Conservation (phyloP, 2,888 invertebrate genomes). For the Thumatha senex region DNA sequence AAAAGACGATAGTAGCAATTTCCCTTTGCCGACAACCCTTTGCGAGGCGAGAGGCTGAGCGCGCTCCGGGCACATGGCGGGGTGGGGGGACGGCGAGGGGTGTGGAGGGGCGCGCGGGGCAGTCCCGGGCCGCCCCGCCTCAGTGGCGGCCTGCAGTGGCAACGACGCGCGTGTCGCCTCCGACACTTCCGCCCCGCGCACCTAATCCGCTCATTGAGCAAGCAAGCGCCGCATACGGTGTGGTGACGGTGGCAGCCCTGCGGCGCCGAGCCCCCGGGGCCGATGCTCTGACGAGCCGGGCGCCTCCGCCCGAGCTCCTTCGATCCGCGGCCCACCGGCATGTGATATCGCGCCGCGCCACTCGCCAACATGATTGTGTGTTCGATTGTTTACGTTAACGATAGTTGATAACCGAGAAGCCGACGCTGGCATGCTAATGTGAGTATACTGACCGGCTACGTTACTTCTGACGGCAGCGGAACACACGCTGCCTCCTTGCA, state of each 20-base stretch:
- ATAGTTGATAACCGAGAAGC: conserved; percentile 76
- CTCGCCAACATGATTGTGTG: conserved; percentile 69
- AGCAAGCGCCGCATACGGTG: conserved; percentile 77
- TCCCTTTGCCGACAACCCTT: conserved; percentile 78
- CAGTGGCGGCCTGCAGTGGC: conserved; percentile 82
- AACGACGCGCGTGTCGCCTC: conserved; percentile 80
- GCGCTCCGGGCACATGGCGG: conserved; percentile 71
- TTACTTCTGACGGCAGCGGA: conserved; percentile 27
- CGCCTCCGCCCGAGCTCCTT: conserved; percentile 62
- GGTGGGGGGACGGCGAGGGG: conserved; percentile 40
- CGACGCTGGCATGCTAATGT: conserved; percentile 82
- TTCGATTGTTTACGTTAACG: conserved; percentile 77
- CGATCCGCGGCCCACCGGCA: conserved; percentile 62
- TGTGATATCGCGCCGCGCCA: conserved; percentile 64
- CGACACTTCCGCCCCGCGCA: conserved; percentile 79
- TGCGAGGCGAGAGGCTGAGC: conserved; percentile 64
- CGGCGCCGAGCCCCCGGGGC: conserved; percentile 72
- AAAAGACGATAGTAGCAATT: conserved; percentile 70
- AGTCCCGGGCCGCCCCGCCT: conserved; percentile 80
- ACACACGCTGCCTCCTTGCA: conserved; percentile 26
- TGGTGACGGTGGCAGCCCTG: conserved; percentile 64
- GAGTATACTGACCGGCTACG: conserved; percentile 59
- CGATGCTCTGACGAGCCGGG: conserved; percentile 66
- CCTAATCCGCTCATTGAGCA: conserved; percentile 75
- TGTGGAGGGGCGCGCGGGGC: conserved; percentile 54